Percentiles rank a stretch among this genome's conserved stretches.
phyloP scores from a whole-genome alignment of 2,113 vertebrate species.

The Poecilia latipinna region DNA sequence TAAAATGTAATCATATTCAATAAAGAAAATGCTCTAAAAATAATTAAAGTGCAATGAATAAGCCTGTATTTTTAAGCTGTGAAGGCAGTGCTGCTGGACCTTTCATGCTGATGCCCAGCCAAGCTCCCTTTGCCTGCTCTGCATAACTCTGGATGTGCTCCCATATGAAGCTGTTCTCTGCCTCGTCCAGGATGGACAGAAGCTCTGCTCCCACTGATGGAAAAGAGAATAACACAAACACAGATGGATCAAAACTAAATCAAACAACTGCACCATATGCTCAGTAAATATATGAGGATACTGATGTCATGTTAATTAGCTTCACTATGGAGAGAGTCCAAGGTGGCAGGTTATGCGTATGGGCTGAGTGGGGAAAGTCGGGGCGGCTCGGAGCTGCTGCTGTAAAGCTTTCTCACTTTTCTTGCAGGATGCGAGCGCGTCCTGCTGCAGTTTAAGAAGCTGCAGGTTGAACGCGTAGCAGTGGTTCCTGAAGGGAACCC shows the following conservation, averaged over 20 bases:
- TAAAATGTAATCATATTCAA: slow-evolving; percentile 13
- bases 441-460: slow-evolving; percentile 84
- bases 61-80: not conserved
- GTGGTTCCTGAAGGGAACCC: slow-evolving; percentile 93
- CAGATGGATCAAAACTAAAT: not conserved
- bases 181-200: slow-evolving; percentile 92
- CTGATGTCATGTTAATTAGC: slow-evolving; percentile 29
- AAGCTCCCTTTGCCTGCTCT: slow-evolving; percentile 88
- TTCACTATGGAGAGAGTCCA: slow-evolving; percentile 22
- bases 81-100: slow-evolving; percentile 75
- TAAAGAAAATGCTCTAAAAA: slow-evolving; percentile 4
- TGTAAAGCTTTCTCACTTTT: slow-evolving; percentile 79
- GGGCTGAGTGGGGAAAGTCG: not conserved
- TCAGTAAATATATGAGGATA: slow-evolving; percentile 37
- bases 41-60: not conserved
- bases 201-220: slow-evolving; percentile 86
- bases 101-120: slow-evolving; percentile 96
- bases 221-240: not conserved
- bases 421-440: slow-evolving; percentile 86
- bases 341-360: slow-evolving; percentile 7
- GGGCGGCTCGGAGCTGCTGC: not conserved
- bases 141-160: slow-evolving; percentile 91
- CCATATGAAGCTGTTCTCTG: slow-evolving; percentile 93
- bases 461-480: slow-evolving; percentile 97
- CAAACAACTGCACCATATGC: not conserved